phyloP scores from a whole-genome alignment of 2,888 invertebrate genomes.

The Byasa hedistus region DNA sequence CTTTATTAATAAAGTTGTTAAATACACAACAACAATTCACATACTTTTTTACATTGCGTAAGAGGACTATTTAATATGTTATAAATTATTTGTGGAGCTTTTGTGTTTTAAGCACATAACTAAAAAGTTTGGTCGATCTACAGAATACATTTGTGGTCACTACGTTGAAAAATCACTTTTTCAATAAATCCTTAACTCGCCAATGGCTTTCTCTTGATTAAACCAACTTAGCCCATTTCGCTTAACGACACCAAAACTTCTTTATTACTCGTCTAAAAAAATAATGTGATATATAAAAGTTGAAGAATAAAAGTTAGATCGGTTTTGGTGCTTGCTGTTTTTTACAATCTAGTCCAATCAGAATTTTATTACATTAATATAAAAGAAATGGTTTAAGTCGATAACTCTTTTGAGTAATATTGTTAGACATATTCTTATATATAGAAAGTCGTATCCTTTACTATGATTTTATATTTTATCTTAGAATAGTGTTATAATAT shows the following conservation, averaged over 20 bases:
- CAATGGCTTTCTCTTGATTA: not conserved
- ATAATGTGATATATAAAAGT: constrained; percentile 1
- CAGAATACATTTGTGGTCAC: not conserved
- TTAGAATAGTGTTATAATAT: too few species aligned
- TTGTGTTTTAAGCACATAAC: too few species aligned
- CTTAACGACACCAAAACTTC: not conserved
- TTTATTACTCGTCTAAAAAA: not conserved
- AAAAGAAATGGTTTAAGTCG: not conserved
- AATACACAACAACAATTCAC: too few species aligned
- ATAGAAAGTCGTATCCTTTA: too few species aligned
- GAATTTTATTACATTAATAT: not conserved
- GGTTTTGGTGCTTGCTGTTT: not conserved
- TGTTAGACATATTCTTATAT: too few species aligned
- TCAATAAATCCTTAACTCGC: not conserved
- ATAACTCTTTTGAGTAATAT: too few species aligned
- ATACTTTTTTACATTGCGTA: too few species aligned
- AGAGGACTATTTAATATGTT: too few species aligned
- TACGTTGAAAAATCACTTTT: not conserved
- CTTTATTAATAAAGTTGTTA: too few species aligned
- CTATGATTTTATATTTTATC: too few species aligned
- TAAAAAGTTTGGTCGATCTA: too few species aligned
- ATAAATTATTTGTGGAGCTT: too few species aligned
- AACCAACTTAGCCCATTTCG: not conserved
- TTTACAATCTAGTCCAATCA: not conserved
- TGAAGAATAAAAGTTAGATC: not conserved